Evolutionary conservation across 2,797 vertebrate species (phyloP).

Genomic region (Alfaro cultratus): DNA sequence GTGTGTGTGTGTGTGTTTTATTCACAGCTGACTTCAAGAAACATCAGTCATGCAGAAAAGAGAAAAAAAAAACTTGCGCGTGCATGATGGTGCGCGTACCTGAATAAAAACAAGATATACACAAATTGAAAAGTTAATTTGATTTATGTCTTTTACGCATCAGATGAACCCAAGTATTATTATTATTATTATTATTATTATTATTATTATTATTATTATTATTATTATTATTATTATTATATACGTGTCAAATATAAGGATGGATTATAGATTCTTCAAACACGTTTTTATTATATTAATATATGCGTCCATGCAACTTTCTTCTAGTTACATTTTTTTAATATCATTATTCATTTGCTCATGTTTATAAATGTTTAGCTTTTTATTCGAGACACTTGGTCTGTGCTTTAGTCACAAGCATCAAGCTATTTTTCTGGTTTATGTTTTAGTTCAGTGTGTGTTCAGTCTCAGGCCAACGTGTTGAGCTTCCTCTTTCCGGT

Average conservation of each 20-base stretch:
- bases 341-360: neutral
- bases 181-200: neutral
- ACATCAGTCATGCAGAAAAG: neutral
- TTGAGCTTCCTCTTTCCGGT: slow-evolving; percentile 21
- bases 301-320: neutral
- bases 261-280: neutral
- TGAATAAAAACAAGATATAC: neutral
- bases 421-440: neutral
- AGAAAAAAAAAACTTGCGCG: neutral
- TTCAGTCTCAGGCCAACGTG: slow-evolving; percentile 51
- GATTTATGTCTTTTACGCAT: neutral
- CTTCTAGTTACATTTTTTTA: neutral
- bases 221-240: neutral
- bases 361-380: neutral
- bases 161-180: neutral
- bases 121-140: neutral
- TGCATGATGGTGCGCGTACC: no score
- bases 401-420: neutral
- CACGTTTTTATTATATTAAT: neutral
- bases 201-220: slow-evolving; percentile 3
- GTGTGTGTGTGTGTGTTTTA: neutral
- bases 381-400: neutral
- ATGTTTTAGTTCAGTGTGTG: neutral
- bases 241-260: neutral
- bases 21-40: slow-evolving; percentile 12